phyloP scores from a whole-genome alignment of 2,113 vertebrate species.

The Psilopsiagon aymara region DNA sequence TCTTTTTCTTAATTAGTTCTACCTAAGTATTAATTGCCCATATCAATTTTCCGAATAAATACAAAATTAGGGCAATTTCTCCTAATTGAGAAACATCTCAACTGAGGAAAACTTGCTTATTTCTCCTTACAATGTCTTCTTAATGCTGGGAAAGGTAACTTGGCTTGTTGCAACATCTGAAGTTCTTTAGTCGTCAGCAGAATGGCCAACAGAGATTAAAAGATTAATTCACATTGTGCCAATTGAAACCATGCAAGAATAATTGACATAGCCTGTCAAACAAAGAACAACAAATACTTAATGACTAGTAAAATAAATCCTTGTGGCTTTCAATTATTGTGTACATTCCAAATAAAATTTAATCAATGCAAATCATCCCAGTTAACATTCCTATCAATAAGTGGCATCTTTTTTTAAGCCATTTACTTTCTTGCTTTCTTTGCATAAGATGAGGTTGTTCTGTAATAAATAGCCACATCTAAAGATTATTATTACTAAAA shows the following conservation, averaged over 20 bases:
- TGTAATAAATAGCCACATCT: background rate
- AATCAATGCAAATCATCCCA: background rate
- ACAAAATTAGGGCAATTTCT: background rate
- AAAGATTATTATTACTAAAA: background rate
- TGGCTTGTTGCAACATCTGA: background rate
- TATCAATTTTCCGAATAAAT: background rate
- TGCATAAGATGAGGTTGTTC: background rate
- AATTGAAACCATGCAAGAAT: background rate
- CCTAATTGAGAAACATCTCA: background rate
- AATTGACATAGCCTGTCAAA: background rate
- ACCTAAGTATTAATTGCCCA: background rate
- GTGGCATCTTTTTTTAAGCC: background rate
- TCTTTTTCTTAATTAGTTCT: background rate
- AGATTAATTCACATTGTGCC: background rate
- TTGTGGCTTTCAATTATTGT: background rate
- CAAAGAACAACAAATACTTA: background rate
- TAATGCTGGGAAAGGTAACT: background rate
- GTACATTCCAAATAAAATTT: background rate
- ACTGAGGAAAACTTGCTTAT: background rate
- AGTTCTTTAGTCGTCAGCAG: background rate
- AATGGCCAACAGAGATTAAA: background rate
- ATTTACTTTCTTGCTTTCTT: background rate
- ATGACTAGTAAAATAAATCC: background rate
- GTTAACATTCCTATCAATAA: background rate
- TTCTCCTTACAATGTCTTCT: background rate